These are phyloP conservation scores for Chaetophractus vellerosus DNA, from an alignment of 2,797 vertebrate species.

Conservation along the genomic window DNA sequence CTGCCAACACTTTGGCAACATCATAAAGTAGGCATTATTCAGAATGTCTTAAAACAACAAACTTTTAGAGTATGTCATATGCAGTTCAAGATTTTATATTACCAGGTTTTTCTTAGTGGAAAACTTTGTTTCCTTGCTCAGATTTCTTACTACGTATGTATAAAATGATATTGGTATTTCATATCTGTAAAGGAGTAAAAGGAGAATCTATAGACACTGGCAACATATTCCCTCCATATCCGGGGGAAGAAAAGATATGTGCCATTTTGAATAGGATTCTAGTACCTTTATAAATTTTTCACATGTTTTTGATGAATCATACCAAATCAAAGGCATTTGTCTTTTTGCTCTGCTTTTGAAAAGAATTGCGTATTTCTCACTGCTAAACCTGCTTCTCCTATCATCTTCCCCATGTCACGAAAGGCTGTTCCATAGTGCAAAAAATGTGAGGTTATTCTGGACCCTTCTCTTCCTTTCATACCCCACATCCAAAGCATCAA, in stretches of 20 bases:
- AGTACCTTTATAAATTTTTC: neutral
- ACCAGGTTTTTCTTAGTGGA: neutral
- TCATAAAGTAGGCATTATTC: neutral
- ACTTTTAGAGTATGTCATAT: neutral
- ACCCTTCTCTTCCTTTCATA: no score
- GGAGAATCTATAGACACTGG: neutral
- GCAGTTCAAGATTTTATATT: neutral
- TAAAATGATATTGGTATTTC: constrained; percentile 4
- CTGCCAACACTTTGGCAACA: neutral
- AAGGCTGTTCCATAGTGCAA: neutral
- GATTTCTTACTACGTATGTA: neutral
- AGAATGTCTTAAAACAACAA: neutral
- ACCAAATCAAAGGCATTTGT: constrained; percentile 32
- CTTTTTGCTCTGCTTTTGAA: neutral
- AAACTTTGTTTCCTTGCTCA: constrained; percentile 5
- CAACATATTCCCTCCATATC: neutral
- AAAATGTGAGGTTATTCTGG: neutral
- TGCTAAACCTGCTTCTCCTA: neutral
- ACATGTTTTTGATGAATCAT: neutral
- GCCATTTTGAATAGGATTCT: neutral
- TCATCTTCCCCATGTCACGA: neutral
- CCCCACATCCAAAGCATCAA: neutral
- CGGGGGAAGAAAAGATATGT: neutral
- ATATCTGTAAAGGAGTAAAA: neutral
- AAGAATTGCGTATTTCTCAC: neutral